phyloP scores from a whole-genome alignment of 2,888 invertebrate genomes.

The Balanococcus diminutus region DNA sequence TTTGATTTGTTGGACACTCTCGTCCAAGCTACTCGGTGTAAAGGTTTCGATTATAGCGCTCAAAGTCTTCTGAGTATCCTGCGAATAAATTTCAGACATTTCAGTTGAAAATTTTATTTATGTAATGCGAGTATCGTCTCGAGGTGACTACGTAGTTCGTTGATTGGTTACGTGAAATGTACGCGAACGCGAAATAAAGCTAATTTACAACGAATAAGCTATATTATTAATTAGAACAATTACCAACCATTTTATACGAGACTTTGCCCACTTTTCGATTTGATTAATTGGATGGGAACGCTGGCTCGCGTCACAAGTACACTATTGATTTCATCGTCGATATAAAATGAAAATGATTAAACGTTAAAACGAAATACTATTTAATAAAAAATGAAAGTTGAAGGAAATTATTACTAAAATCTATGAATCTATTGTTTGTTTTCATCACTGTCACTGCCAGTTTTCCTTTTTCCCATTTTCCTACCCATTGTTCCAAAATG shows the following conservation, averaged over 20 bases:
- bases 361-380: constrained; percentile 15
- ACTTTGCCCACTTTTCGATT: not conserved
- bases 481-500: not conserved
- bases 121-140: not conserved
- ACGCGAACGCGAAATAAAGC: not conserved
- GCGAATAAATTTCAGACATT: not conserved
- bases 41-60: constrained; percentile 50
- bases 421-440: constrained; percentile 51
- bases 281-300: not conserved
- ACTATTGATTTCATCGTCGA: constrained; percentile 19
- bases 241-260: constrained; percentile 15
- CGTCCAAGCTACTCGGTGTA: constrained; percentile 46
- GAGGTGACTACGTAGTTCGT: not conserved
- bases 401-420: constrained; percentile 21
- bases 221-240: constrained; percentile 15
- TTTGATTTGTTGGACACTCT: constrained; percentile 50
- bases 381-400: constrained; percentile 47
- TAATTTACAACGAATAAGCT: constrained; percentile 1
- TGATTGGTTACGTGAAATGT: not conserved
- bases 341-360: not conserved
- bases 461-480: constrained; percentile 38
- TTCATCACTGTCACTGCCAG: constrained; percentile 47
- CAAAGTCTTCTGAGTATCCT: constrained; percentile 51
- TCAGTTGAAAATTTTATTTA: not conserved
- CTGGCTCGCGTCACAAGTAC: not conserved